Conservation (phyloP, 1,140 invertebrate genomes). For the Dreissena rostriformis region DNA sequence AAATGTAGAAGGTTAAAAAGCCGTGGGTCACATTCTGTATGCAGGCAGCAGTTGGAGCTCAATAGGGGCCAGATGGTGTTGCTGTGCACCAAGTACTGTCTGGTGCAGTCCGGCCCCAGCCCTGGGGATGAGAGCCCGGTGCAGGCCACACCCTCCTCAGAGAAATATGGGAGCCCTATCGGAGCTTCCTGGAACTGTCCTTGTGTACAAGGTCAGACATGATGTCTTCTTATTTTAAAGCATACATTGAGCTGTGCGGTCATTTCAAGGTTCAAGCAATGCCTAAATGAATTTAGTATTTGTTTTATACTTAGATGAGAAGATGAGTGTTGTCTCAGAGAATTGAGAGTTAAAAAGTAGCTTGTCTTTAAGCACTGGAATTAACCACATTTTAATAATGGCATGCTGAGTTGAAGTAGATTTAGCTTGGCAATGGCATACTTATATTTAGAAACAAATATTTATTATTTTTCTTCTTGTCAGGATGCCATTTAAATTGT, state of each 20-base stretch:
- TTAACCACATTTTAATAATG: background rate
- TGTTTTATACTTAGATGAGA: background rate
- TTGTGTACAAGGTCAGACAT: slow-evolving; percentile 41
- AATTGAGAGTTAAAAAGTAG: background rate
- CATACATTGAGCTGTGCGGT: background rate
- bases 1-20: background rate
- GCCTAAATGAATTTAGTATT: background rate
- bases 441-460: no score
- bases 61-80: slow-evolving; percentile 35
- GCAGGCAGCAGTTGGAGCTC: slow-evolving; percentile 50
- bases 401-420: no score
- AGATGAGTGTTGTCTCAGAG: background rate
- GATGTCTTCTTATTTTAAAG: background rate
- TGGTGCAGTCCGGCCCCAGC: background rate
- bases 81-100: slow-evolving; percentile 53
- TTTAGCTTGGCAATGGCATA: no score
- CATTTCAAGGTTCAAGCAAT: background rate
- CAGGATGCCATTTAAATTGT: no score
- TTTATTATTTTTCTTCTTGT: no score
- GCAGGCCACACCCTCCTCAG: background rate
- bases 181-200: slow-evolving; percentile 39
- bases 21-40: background rate
- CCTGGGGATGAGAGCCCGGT: background rate
- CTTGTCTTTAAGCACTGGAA: background rate
- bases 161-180: background rate